Conservation (phyloP, 2,888 invertebrate genomes). For the Cephus pygmeus region DNA sequence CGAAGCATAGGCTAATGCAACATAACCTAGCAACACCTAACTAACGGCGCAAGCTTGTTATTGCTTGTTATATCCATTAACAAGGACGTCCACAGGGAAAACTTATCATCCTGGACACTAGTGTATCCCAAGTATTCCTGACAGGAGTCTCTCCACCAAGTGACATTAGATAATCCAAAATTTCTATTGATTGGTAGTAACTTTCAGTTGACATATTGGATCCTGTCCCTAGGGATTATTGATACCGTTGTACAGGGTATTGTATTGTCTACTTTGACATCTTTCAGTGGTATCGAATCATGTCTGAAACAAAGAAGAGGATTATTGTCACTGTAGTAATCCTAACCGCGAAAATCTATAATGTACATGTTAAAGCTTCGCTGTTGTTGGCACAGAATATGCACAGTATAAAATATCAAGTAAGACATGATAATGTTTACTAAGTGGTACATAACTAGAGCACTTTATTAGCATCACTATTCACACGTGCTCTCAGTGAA, state of each 20-base stretch:
- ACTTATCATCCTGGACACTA: neutral
- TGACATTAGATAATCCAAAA: neutral
- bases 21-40: neutral
- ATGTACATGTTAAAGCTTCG: neutral
- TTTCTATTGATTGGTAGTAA: neutral
- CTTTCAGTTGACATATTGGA: neutral
- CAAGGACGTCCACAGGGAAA: neutral
- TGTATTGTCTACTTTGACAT: too few species aligned
- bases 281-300: too few species aligned
- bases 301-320: too few species aligned
- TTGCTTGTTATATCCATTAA: neutral
- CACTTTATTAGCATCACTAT: neutral
- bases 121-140: neutral
- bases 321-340: too few species aligned
- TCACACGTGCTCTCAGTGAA: neutral
- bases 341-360: too few species aligned
- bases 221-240: too few species aligned
- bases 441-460: neutral
- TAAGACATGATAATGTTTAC: neutral
- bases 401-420: neutral
- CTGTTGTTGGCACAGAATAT: neutral
- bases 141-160: neutral
- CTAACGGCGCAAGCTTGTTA: neutral
- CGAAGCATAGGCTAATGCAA: neutral
- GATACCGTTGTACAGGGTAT: too few species aligned